Evolutionary conservation across 2,797 vertebrate species (phyloP).

Genomic region (Micrastur ruficollis): DNA sequence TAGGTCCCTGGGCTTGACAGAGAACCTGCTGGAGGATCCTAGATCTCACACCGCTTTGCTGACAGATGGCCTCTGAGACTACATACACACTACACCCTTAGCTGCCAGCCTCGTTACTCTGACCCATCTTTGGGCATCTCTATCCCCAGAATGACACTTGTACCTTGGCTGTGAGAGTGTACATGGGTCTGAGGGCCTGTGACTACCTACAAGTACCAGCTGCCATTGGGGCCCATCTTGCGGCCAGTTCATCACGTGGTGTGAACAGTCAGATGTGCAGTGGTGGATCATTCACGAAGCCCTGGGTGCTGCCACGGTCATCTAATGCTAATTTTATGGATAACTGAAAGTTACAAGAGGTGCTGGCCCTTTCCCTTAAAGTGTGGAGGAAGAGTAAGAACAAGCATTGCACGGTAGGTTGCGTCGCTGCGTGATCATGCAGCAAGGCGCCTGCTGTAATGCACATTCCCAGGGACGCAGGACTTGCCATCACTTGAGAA

Average conservation of each 20-base stretch:
- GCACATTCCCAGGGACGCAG: neutral
- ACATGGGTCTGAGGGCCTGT: neutral
- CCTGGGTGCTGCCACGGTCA: neutral
- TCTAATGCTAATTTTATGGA: neutral
- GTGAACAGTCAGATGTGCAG: neutral
- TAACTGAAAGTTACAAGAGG: neutral
- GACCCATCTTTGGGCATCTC: neutral
- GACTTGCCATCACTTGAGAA: neutral
- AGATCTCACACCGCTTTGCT: neutral
- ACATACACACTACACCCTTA: fast-evolving
- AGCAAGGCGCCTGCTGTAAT: neutral
- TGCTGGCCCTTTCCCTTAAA: neutral
- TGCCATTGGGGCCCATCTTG: neutral
- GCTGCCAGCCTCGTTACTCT: neutral
- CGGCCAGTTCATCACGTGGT: fast-evolving
- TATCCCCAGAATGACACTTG: neutral
- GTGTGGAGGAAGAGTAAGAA: neutral
- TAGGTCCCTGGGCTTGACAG: neutral
- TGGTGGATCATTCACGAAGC: neutral
- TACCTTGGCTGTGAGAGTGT: neutral
- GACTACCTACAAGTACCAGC: neutral
- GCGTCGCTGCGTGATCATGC: neutral
- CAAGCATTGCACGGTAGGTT: neutral
- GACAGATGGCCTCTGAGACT: neutral
- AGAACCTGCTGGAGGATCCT: neutral